Conservation (phyloP, 1,140 invertebrate genomes). For the Calosoma granatense region DNA sequence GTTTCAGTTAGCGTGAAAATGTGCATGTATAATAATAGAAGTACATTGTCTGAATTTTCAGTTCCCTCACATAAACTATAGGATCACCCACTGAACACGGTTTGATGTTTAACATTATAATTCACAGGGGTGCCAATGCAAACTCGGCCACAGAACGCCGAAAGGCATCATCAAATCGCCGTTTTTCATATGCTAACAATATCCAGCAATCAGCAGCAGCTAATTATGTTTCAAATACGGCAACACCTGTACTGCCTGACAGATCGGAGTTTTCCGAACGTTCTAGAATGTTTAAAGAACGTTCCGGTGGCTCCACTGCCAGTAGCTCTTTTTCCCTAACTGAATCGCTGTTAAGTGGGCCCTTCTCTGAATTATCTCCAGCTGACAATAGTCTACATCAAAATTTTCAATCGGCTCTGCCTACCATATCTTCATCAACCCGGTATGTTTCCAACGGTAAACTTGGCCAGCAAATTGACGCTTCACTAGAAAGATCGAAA, state of each 20-base stretch:
- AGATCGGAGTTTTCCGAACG: background rate
- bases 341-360: background rate
- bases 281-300: conserved; percentile 1
- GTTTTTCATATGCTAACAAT: background rate
- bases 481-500: background rate
- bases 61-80: too few species aligned
- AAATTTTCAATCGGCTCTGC: background rate
- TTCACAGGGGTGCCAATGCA: background rate
- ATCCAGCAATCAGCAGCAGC: background rate
- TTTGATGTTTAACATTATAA: background rate
- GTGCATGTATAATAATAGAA: too few species aligned
- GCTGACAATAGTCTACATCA: conserved; percentile 1
- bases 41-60: too few species aligned
- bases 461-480: background rate
- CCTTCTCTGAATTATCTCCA: conserved; percentile 2
- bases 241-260: background rate
- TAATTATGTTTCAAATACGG: background rate
- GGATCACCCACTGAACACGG: too few species aligned
- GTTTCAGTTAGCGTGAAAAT: too few species aligned
- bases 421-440: background rate
- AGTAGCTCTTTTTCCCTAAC: background rate
- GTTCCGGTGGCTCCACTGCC: background rate
- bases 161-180: background rate
- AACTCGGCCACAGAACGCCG: conserved; percentile 1
- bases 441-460: background rate